Evolutionary conservation across 2,888 invertebrate species (phyloP).

Genomic region (Pelosia muscerda): DNA sequence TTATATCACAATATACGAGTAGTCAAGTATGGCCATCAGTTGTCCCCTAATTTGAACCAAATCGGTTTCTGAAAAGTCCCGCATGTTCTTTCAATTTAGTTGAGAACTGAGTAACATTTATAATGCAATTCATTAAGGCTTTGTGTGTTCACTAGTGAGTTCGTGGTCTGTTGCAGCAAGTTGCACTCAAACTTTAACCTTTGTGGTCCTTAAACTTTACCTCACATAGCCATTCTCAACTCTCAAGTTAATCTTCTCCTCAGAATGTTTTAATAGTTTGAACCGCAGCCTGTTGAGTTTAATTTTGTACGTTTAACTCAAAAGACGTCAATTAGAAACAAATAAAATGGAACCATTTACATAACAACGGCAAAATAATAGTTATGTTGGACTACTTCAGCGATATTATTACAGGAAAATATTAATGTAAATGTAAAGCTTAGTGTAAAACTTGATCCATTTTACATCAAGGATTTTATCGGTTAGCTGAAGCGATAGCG

Average conservation of each 20-base stretch:
- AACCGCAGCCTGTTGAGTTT: slow-evolving; percentile 58
- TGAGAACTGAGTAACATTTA: slow-evolving; percentile 42
- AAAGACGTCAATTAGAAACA: slow-evolving; percentile 28
- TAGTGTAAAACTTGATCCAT: slow-evolving; percentile 31
- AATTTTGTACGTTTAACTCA: slow-evolving; percentile 46
- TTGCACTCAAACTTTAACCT: slow-evolving; percentile 69
- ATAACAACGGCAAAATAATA: slow-evolving; percentile 35
- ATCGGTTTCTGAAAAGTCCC: slow-evolving; percentile 37
- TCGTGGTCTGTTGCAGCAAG: slow-evolving; percentile 64
- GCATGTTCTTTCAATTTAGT: slow-evolving; percentile 34
- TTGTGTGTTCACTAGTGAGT: slow-evolving; percentile 59
- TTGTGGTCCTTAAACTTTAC: slow-evolving; percentile 70
- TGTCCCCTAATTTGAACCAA: slow-evolving; percentile 40
- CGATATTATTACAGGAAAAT: slow-evolving; percentile 32
- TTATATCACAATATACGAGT: slow-evolving; percentile 20
- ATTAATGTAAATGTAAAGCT: slow-evolving; percentile 26
- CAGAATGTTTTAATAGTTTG: slow-evolving; percentile 60
- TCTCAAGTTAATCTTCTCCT: slow-evolving; percentile 65
- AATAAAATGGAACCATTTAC: slow-evolving; percentile 37
- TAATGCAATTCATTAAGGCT: slow-evolving; percentile 64
- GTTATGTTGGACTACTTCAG: neutral
- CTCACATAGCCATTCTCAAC: slow-evolving; percentile 60
- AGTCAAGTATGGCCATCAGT: slow-evolving; percentile 29
- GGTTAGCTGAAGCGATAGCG: slow-evolving; percentile 51
- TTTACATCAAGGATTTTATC: slow-evolving; percentile 44